Evolutionary conservation across 2,888 invertebrate species (phyloP).

Genomic region (Corbicula japonica): DNA sequence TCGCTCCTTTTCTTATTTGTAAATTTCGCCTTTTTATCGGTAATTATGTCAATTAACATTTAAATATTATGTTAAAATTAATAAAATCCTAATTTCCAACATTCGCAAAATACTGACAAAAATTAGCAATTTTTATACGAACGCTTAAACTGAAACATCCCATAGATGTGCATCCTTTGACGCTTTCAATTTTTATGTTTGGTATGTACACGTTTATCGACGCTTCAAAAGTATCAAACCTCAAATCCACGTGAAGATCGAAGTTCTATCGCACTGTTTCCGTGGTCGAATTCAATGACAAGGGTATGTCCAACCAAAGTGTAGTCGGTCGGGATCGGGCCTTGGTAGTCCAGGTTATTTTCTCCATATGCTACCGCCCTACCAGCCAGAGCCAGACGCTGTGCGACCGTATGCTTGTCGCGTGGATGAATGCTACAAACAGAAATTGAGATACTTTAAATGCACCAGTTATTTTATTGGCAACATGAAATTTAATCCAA

Average conservation of each 20-base stretch:
- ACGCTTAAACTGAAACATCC: too few relatives aligned
- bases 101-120: too few relatives aligned
- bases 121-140: too few relatives aligned
- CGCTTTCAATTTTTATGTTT: too few relatives aligned
- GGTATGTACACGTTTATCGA: too few relatives aligned
- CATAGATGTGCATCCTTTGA: too few relatives aligned
- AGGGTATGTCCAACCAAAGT: constrained; percentile 20
- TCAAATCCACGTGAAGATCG: constrained; percentile 41
- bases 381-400: constrained; percentile 77
- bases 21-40: too few relatives aligned
- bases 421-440: constrained; percentile 78
- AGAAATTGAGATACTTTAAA: not conserved
- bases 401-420: constrained; percentile 79
- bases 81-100: too few relatives aligned
- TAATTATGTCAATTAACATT: too few relatives aligned
- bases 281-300: constrained; percentile 64
- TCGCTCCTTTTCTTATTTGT: too few relatives aligned
- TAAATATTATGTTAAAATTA: too few relatives aligned
- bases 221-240: too few relatives aligned
- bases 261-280: constrained; percentile 37
- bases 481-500: not conserved
- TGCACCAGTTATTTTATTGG: not conserved
- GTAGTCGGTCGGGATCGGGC: constrained; percentile 75
- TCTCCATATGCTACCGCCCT: constrained; percentile 79
- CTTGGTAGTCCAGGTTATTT: constrained; percentile 72